A percentile compares a stretch with the other conserved stretches of the same genome.
Conservation (phyloP, 2,113 vertebrate species). For the Hemiscyllium ocellatum region DNA sequence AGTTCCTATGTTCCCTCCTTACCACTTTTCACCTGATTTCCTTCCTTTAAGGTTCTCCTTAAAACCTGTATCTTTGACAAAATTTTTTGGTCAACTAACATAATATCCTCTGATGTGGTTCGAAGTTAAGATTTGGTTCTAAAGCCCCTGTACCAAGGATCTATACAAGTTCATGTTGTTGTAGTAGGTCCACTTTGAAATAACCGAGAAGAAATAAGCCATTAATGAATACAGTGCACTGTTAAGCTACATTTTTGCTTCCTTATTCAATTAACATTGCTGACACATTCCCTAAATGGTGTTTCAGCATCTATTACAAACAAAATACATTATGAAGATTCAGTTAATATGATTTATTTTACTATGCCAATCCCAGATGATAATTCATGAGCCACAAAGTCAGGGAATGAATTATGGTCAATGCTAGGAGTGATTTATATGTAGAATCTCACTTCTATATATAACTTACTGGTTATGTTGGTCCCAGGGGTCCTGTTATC, state of each 20-base stretch:
- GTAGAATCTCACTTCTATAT: not conserved
- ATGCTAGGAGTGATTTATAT: not conserved
- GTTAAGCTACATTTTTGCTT: not conserved
- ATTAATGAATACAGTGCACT: not conserved
- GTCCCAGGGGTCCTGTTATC: not conserved
- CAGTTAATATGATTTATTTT: not conserved
- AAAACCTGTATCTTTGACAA: not conserved
- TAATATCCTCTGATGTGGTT: not conserved
- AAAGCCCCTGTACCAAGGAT: not conserved
- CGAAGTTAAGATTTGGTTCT: not conserved
- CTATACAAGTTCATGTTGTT: not conserved
- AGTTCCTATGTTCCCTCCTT: not conserved
- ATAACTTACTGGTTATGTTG: not conserved
- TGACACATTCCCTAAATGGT: not conserved
- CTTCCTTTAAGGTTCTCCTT: not conserved
- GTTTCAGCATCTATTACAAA: not conserved
- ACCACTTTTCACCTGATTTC: not conserved
- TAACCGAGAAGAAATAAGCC: not conserved
- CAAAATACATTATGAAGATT: not conserved
- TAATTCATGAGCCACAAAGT: not conserved
- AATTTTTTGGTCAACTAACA: not conserved
- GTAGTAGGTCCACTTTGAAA: not conserved
- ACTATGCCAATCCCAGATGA: not conserved
- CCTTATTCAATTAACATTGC: not conserved
- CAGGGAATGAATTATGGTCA: not conserved